phyloP scores from a whole-genome alignment of 2,888 invertebrate genomes.

The Oscheius myriophilus region DNA sequence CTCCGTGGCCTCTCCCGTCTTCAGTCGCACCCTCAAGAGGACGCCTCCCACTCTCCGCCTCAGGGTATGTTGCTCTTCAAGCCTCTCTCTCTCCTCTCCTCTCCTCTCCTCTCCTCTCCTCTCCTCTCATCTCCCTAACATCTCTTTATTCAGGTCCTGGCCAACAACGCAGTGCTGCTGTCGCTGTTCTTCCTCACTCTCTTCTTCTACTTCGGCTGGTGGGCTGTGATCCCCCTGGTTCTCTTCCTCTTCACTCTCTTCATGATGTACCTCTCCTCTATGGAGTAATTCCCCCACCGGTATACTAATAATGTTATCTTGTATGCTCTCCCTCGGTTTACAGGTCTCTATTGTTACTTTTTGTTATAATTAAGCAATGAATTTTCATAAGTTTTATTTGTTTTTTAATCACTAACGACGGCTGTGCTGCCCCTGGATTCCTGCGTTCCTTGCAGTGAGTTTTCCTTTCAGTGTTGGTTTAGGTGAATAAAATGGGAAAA shows the following conservation, averaged over 20 bases:
- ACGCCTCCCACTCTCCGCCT: conserved; percentile 40
- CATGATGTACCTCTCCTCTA: background rate
- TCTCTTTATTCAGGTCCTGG: conserved; percentile 1
- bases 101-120: too few relatives aligned
- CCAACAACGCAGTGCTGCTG: conserved; percentile 10
- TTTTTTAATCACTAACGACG: background rate
- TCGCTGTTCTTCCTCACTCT: background rate
- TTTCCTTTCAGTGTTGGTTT: background rate
- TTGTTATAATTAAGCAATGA: background rate
- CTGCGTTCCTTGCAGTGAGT: background rate
- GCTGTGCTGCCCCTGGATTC: background rate
- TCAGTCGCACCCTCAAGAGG: conserved; percentile 28
- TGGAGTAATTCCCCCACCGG: background rate
- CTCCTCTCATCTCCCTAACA: background rate
- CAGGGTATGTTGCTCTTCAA: conserved; percentile 27
- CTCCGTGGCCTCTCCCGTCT: conserved; percentile 30
- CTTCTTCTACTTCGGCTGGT: conserved; percentile 13
- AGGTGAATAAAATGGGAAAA: conserved; percentile 8
- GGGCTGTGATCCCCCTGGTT: conserved; percentile 5
- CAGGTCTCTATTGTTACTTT: background rate
- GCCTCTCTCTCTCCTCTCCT: too few relatives aligned
- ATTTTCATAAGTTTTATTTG: background rate
- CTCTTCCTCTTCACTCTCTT: background rate
- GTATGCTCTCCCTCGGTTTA: too few relatives aligned
- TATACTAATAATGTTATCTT: background rate